A percentile compares a stretch with the other conserved stretches of the same genome.
Conservation (phyloP, 2,888 invertebrate species). For the Pyrrhosoma nymphula region DNA sequence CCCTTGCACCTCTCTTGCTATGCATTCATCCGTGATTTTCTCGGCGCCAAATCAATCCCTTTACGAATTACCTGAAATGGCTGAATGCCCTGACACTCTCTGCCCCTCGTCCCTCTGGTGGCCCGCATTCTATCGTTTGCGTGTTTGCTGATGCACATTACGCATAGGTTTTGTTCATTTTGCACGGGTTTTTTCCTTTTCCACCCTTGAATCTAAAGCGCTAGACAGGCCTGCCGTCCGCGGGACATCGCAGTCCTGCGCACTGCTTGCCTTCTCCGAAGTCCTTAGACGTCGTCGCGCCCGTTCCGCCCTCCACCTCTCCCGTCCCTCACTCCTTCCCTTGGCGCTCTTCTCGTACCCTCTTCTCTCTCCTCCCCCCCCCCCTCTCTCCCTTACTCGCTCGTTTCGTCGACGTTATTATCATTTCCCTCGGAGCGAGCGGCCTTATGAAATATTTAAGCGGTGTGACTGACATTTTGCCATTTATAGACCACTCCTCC, state of each 20-base stretch:
- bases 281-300: not conserved
- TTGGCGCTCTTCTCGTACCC: not conserved
- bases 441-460: constrained; percentile 63
- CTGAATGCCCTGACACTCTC: no score
- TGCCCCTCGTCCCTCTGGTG: no score
- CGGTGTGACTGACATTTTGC: constrained; percentile 47
- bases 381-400: not conserved
- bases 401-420: not conserved
- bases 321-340: not conserved
- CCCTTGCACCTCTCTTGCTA: no score
- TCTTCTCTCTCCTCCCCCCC: not conserved
- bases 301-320: not conserved
- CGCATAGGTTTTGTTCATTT: no score
- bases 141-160: no score
- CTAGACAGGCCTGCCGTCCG: not conserved
- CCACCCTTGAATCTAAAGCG: no score
- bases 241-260: not conserved
- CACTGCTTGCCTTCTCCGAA: not conserved
- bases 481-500: constrained; percentile 55
- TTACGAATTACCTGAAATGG: no score
- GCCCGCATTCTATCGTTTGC: no score
- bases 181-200: no score
- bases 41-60: no score
- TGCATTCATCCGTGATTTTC: no score
- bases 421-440: constrained; percentile 36